Evolutionary conservation across 2,797 vertebrate genomes (phyloP), one percentile per base, ranked within the genome.

Genomic region (Chelmon rostratus): DNA sequence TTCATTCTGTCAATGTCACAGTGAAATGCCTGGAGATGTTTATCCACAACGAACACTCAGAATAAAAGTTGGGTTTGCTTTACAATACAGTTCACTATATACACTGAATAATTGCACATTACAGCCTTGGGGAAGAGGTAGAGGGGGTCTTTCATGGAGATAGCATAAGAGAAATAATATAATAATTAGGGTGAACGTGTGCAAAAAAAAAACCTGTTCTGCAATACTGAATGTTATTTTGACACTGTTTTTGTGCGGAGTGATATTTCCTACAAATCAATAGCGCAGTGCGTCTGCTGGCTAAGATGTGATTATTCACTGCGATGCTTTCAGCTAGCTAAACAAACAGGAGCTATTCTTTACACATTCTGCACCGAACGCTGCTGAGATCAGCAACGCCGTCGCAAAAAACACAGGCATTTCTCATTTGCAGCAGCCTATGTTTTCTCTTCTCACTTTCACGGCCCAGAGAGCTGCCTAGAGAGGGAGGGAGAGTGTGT

Each of bases 331-430:
- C 62, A 73, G 90, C 78, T 57, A 67, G 81, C 82, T 78, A 87
- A 91, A 90, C 85, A 90, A 92, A 89, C 82, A 66, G 59, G 46
- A 83, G 86, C 80, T 78, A 90, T 90, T 90, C 86, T 89, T 92
- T 85, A 85, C 85, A 85, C 72, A 81, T 85, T 85, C 77, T 8
- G 46, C 74, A 78, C 78, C 19, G 28, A 82, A 66, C 40, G 58
- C 77, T 91, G 91, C 92, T 91, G 90, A 93, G 85, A 83, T 93
- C 92, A 92, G 91, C 92, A 89, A 33, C 63, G 25, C 67, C 65
- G 38, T 73, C 25, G 28, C 77, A 72, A 79, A 79, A 84, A 84
- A 81, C 49, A 78, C 61, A 81, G 69, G 69, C 86, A 76, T 87
- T 91, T 90, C 88, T 93, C 90, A 92, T 93, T 93, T 91, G 88